Evolutionary conservation across 2,797 vertebrate species (phyloP), one percentile per base, ranked within the genome.

Genomic region (Neoniphon sammara): DNA sequence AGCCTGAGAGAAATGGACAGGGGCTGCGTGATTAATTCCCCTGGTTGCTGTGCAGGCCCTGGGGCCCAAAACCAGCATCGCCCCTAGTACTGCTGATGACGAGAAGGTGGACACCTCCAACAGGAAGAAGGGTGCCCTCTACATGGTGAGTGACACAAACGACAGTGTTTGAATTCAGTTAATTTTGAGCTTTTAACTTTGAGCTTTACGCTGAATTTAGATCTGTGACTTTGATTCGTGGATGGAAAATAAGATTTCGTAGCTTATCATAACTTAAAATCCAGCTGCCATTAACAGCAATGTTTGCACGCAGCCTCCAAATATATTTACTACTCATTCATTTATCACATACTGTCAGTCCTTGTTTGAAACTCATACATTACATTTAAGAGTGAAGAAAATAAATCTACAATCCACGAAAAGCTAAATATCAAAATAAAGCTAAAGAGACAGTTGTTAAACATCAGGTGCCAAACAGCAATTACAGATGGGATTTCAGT

Each of bases 91-190:
- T 58, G 36, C 73, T 0, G 94, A 95, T 25, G 93, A 95, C 58
- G 89, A 91, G 0, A 79, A 47, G 9, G 92, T 86, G 69, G 94
- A 95, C 3, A 61, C 12, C 12, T 34, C 81, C 79, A 94, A 94
- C 88, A 93, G 60, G 85, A 93, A 91, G 67, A 95, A 94, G 90
- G 92, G 83, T 1, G 72, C 88, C 77, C 94, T 95, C 82, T 92
- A 93, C 86, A 93, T 94, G 94, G 95, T 95, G 87, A 90, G 83
- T 5, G 36, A 36, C 8, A 39, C 12, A 64, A 66, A 20, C 53
- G 27, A 25, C 42, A 34, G 10, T 20, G 17, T n/a, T 4, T 20
- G 20, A 23, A 6, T n/a, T 23, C 20, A 39, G 8, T 39, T 11
- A 17, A 46, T 15, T 12, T 17, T 17, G 14, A 17, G 17, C n/a